Percentiles rank a stretch among this genome's conserved stretches.
Evolutionary conservation across 2,888 invertebrate genomes (phyloP).

Genomic region (Loripinus fragilis): DNA sequence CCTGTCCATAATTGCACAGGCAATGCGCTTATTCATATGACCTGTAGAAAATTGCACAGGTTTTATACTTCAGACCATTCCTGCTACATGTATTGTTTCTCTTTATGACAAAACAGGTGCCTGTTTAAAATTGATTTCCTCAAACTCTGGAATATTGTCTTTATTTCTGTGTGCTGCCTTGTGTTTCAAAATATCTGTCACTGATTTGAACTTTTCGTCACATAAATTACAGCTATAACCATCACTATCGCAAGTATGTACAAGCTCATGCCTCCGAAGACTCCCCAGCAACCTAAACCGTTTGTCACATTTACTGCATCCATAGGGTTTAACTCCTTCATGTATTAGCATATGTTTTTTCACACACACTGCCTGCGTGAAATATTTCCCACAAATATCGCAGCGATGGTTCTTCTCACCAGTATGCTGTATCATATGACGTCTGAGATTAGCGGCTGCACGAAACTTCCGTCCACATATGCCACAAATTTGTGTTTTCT

Average conservation of each 20-base stretch:
- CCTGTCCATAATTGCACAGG: too few relatives aligned
- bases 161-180: background rate
- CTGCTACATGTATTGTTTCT: too few relatives aligned
- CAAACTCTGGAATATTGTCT: background rate
- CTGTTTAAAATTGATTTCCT: too few relatives aligned
- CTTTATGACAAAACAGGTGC: too few relatives aligned
- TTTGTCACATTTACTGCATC: background rate
- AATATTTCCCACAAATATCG: background rate
- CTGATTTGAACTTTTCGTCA: background rate
- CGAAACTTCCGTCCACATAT: background rate
- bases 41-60: too few relatives aligned
- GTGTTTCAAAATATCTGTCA: background rate
- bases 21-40: too few relatives aligned
- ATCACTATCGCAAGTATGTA: background rate
- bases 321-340: background rate
- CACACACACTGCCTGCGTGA: background rate
- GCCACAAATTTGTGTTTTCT: background rate
- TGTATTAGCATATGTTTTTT: slow-evolving; percentile 8
- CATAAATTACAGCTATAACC: background rate
- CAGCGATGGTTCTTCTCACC: background rate
- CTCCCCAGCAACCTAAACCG: background rate
- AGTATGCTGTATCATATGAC: background rate
- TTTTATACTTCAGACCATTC: too few relatives aligned
- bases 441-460: background rate
- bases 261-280: background rate